Base-by-base conservation (phyloP, 2,113 vertebrate genomes). In the Pseudorasbora parva region DNA sequence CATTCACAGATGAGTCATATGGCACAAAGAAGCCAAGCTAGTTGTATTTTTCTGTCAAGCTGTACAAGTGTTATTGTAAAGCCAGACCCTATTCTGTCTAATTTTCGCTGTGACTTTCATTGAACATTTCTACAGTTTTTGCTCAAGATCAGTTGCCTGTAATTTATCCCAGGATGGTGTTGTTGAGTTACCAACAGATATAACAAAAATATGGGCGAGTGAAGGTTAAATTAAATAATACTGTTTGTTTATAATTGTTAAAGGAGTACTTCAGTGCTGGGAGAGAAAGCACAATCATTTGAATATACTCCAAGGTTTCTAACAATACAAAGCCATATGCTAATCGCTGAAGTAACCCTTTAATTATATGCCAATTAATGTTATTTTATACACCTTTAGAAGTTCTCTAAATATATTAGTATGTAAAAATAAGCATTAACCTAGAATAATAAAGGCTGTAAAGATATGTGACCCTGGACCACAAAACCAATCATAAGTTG, bases 1-100 rank as follows among this genome's bases (percentile, higher is more conserved):
- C 64, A 72, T 72, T 72, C n/a, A 23, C 47, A 5, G 41, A 45
- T 72, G 68, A 72, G 41, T 72, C 68, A 72, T 45, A 23, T 72
- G 41, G 41, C 41, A 72, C 41, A 72, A 72, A 45, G 41, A 45
- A 45, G 41, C 12, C 41, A 45, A 72, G 68, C 66, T 43, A 62
- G 59, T 62, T 64, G 37, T 71, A 11, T 71, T 45, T 71, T 71
- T 45, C 37, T 71, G 68, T 43, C 21, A 43, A 71, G 11, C 41
- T 23, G n/a, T 41, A 72, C 8, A n/a, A 71, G 21, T 45, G 41
- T 71, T 43, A 45, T 71, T 71, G 37, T 45, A 71, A 37, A 71
- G 37, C 68, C 37, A n/a, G n/a, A 71, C 11, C 37, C 37, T 71
- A 43, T 45, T 71, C 11, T 71, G 33, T 12, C 37, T 69, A 23